phyloP scores from a whole-genome alignment of 2,113 vertebrate genomes.

The Microcebus tavaratra region DNA sequence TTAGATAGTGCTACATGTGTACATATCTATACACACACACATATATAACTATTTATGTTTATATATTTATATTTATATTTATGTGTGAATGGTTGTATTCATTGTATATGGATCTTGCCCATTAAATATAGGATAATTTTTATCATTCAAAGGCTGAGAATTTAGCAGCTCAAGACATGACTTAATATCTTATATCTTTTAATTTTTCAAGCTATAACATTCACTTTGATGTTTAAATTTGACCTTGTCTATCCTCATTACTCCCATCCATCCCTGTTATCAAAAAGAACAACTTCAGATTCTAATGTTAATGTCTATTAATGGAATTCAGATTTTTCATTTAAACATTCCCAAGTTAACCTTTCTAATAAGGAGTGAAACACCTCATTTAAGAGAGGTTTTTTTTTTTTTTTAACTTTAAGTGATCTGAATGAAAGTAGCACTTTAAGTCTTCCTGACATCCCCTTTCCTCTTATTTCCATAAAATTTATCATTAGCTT shows the following conservation, averaged over 20 bases:
- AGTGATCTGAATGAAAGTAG: constrained; percentile 20
- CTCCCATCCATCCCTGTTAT: neutral
- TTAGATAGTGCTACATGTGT: neutral
- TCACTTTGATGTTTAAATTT: neutral
- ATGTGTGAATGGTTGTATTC: neutral
- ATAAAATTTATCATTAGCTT: constrained; percentile 13
- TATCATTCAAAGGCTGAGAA: neutral
- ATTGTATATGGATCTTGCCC: neutral
- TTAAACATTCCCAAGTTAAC: constrained; percentile 28
- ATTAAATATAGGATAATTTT: constrained; percentile 13
- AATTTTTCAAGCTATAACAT: neutral
- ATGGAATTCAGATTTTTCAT: constrained; percentile 26
- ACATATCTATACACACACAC: neutral
- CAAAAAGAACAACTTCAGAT: neutral
- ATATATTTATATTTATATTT: neutral
- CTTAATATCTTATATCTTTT: neutral
- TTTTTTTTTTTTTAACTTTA: neutral
- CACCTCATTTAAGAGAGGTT: neutral
- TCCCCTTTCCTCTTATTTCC: neutral
- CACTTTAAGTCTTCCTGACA: constrained; percentile 10
- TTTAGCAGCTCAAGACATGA: neutral
- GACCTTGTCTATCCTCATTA: neutral
- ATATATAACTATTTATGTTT: neutral
- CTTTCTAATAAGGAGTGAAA: neutral
- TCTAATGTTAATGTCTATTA: neutral